Conservation (phyloP, 2,797 vertebrate species). For the Triplophysa bombifrons region DNA sequence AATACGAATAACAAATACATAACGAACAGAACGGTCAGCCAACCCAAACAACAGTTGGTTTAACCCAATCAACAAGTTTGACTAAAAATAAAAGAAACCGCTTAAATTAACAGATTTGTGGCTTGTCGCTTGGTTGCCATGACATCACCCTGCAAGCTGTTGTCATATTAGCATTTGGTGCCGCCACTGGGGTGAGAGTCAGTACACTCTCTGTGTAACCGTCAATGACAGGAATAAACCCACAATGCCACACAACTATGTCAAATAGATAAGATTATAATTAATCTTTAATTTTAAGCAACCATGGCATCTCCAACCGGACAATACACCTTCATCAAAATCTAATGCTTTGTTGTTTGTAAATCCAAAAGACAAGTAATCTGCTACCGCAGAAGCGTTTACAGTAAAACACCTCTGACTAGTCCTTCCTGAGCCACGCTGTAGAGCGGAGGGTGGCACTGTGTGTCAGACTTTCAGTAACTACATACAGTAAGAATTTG, state of each 20-base stretch:
- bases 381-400: slow-evolving; percentile 30
- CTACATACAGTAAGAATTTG: slow-evolving; percentile 52
- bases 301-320: slow-evolving; percentile 6
- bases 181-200: slow-evolving; percentile 56
- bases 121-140: slow-evolving; percentile 56
- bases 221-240: slow-evolving; percentile 49
- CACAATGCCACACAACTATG: slow-evolving; percentile 53
- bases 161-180: slow-evolving; percentile 61
- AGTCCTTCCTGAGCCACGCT: slow-evolving; percentile 50
- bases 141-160: slow-evolving; percentile 59
- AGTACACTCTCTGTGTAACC: slow-evolving; percentile 53
- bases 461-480: slow-evolving; percentile 63
- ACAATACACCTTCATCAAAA: slow-evolving; percentile 19
- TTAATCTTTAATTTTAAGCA: not conserved
- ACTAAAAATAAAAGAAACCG: slow-evolving; percentile 54
- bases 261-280: slow-evolving; percentile 48
- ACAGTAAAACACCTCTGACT: slow-evolving; percentile 56
- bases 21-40: slow-evolving; percentile 51
- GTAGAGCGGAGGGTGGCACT: slow-evolving; percentile 45
- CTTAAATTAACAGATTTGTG: slow-evolving; percentile 54
- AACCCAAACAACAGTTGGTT: slow-evolving; percentile 54
- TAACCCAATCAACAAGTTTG: slow-evolving; percentile 51
- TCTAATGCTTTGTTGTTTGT: not conserved
- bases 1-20: slow-evolving; percentile 47
- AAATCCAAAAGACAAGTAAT: not conserved